Base-by-base conservation (phyloP, 2,888 invertebrate species). In the Callyntrura guangdongensis region DNA sequence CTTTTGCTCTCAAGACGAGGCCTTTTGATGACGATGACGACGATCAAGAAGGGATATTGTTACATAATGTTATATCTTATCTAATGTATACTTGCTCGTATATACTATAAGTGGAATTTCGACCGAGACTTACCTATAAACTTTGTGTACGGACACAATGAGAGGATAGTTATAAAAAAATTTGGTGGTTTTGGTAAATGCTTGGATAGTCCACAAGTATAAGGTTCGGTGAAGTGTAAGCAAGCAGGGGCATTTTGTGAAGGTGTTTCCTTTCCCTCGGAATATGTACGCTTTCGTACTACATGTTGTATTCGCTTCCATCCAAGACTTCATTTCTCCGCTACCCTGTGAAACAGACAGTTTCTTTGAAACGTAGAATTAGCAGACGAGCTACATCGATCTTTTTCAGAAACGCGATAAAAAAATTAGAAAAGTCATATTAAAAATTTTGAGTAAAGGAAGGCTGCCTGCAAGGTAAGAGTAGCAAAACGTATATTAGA, bases 21-120 rank as follows among this genome's bases (percentile, higher is more conserved):
- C 74, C 47, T 56, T 67, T 53, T 56, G 56, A 72, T 82, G 56
- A 87, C 5, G 82, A 53, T 59, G 79, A 77, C 49, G 64, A 74
- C 53, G 61, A 77, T 77, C 69, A 81, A 72, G 59, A 22, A 81
- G 59, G 59, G 49, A 20, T 59, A 74, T 74, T 53, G 72, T 47
- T 84, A 61, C 61, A 20, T 64, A 67, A 12, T 67, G 11, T 22
- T 17, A 59, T 22, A 22, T 3, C 3, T 25, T 22, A n/a, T 36
- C n/a, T 79, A 25, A 25, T 27, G 59, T 67, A 14, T 67, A 64
- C 25, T 1, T 64, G n/a, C n/a, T n/a, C n/a, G n/a, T n/a, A n/a
- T n/a, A n/a, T n/a, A n/a, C n/a, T n/a, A n/a, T n/a, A n/a, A n/a
- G n/a, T n/a, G n/a, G n/a, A n/a, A n/a, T n/a, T n/a, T n/a, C n/a